Conservation (phyloP, 1,140 invertebrate genomes). For the Drosophila serrata region DNA sequence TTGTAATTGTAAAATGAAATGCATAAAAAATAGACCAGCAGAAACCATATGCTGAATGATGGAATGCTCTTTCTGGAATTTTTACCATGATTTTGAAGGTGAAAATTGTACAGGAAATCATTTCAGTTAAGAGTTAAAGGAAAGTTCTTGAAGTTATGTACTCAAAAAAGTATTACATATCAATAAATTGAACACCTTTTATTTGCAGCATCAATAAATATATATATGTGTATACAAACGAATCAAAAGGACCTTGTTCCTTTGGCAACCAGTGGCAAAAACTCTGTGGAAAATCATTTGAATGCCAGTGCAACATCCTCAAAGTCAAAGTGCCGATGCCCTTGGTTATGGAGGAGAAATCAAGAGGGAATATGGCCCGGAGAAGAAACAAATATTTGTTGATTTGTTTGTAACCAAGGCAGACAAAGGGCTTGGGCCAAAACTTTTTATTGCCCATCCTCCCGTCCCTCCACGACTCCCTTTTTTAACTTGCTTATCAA, state of each 20-base stretch:
- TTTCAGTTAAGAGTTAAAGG: too few relatives aligned
- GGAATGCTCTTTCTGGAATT: not conserved
- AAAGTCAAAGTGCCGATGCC: constrained; percentile 31
- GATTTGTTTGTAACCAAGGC: constrained; percentile 68
- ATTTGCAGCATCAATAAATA: not conserved
- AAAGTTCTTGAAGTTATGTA: too few relatives aligned
- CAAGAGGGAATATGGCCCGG: constrained; percentile 15
- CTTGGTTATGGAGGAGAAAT: constrained; percentile 20
- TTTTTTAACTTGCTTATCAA: constrained; percentile 64
- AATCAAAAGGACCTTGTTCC: constrained; percentile 7
- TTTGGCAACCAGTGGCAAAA: not conserved
- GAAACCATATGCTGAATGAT: not conserved
- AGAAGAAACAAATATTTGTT: constrained; percentile 69
- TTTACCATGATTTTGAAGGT: too few relatives aligned
- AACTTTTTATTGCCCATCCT: constrained; percentile 67
- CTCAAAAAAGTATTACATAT: not conserved
- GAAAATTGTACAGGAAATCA: too few relatives aligned
- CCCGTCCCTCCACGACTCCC: not conserved
- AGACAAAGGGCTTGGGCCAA: constrained; percentile 55
- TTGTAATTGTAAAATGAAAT: constrained; percentile 62
- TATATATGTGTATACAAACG: not conserved
- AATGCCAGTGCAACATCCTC: constrained; percentile 22
- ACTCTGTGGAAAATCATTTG: constrained; percentile 10
- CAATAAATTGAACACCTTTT: not conserved
- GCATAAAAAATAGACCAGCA: constrained; percentile 34